Conservation (phyloP, 2,113 vertebrate species). For the Probosciger aterrimus region DNA sequence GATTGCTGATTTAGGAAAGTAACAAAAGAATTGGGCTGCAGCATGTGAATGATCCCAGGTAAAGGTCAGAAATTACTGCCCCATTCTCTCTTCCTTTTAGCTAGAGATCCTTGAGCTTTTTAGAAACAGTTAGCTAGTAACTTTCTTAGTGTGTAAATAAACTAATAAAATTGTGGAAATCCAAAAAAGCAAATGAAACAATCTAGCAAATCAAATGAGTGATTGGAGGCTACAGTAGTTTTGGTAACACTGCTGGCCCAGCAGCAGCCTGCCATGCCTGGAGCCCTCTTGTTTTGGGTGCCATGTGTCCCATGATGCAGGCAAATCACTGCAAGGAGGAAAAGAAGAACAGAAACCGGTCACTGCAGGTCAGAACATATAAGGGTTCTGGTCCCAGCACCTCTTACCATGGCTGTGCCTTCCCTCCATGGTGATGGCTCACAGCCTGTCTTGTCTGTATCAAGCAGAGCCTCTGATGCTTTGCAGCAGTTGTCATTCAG, state of each 20-base stretch:
- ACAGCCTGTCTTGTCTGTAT: neutral
- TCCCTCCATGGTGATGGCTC: neutral
- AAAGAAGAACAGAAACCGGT: neutral
- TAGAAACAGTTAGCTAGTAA: neutral
- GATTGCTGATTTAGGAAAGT: neutral
- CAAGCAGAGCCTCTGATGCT: neutral
- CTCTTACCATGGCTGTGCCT: neutral
- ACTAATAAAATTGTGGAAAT: neutral
- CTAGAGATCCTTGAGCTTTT: neutral
- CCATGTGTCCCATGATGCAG: neutral
- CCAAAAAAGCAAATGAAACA: neutral
- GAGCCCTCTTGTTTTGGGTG: neutral
- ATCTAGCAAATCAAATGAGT: too few species aligned
- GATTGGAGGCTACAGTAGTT: neutral
- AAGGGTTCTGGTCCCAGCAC: too few species aligned
- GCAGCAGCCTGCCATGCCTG: neutral
- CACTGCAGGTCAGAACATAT: accelerated
- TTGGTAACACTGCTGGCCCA: neutral
- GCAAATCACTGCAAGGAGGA: neutral
- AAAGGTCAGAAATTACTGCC: neutral
- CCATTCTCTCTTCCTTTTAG: neutral
- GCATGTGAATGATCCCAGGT: neutral
- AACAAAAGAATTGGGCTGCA: neutral
- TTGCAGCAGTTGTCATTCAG: accelerated
- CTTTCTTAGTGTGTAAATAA: neutral